These are phyloP conservation scores for Archocentrus centrarchus DNA, from an alignment of 2,113 vertebrate genomes.

Conservation along the genomic window DNA sequence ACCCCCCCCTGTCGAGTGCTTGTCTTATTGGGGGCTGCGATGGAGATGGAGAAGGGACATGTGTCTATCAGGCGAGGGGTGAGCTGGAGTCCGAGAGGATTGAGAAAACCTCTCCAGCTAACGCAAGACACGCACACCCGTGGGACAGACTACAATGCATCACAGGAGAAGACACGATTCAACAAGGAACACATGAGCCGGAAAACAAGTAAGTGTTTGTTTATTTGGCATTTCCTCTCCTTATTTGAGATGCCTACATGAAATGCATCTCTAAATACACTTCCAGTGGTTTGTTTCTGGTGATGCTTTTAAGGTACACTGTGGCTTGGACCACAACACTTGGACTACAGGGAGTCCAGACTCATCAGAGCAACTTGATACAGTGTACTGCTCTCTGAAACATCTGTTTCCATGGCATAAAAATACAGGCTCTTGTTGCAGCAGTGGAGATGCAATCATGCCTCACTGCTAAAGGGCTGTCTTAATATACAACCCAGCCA, in stretches of 20 bases:
- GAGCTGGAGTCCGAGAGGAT: slow-evolving; percentile 76
- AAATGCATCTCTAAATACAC: slow-evolving; percentile 7
- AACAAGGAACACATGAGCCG: slow-evolving; percentile 69
- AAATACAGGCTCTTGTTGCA: slow-evolving; percentile 47
- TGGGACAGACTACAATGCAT: slow-evolving; percentile 60
- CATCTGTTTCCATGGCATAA: slow-evolving; percentile 75
- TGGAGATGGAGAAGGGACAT: slow-evolving; percentile 75
- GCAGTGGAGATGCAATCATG: slow-evolving; percentile 72
- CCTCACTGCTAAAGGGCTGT: slow-evolving; percentile 48
- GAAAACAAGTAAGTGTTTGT: slow-evolving; percentile 83
- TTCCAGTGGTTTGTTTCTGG: slow-evolving; percentile 20
- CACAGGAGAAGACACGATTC: slow-evolving; percentile 71
- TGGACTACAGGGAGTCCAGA: slow-evolving; percentile 45
- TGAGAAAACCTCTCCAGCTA: slow-evolving; percentile 68
- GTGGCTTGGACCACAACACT: slow-evolving; percentile 2
- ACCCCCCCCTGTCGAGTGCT: not conserved
- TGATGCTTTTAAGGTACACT: not conserved
- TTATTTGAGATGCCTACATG: slow-evolving; percentile 3
- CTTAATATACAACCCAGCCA: slow-evolving; percentile 45
- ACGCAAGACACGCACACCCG: slow-evolving; percentile 46
- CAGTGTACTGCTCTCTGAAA: slow-evolving; percentile 52
- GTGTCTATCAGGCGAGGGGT: slow-evolving; percentile 72
- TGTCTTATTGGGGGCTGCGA: slow-evolving; percentile 6
- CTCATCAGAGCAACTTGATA: slow-evolving; percentile 58
- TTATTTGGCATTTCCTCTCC: slow-evolving; percentile 33